Evolutionary conservation across 2,113 vertebrate species (phyloP), one percentile per base, ranked within the genome.

Genomic region (Pedetes capensis): DNA sequence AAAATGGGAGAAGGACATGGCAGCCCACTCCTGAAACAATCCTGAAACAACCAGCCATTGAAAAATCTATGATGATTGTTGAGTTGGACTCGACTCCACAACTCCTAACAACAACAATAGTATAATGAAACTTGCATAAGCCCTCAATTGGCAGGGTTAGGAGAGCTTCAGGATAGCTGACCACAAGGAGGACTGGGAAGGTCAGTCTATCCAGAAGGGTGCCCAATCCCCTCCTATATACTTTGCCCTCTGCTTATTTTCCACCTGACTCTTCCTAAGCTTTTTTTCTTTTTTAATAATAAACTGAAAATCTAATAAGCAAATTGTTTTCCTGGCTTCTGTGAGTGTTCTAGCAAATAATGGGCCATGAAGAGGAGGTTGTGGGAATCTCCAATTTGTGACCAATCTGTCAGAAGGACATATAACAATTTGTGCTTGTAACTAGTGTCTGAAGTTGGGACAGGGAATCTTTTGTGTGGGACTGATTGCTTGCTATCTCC

Each of bases 171-270:
- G 76, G 44, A 7, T 5, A 34, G 49, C 44, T 66, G 87, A 53
- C 20, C 0, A 8, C 4, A 0, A 61, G 32, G 32, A 4, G n/a
- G n/a, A 12, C 27, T 7, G 7, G 47, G 32, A 32, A 49, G 5
- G 1, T n/a, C 17, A 9, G 22, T 81, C 10, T 4, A 12, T 29
- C 20, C 9, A 27, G 92, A 51, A 34, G 71, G n/a, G 39, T 23
- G 37, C 6, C 44, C 34, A 25, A 8, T 29, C 34, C 10, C 12
- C 27, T 47, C 27, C 44, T 18, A 51, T 7, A 17, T 10, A 10
- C 47, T 64, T 63, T n/a, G 5, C 9, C 12, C 25, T 37, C 1
- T 39, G 27, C 20, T 22, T 32, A 2, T 39, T 34, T 51, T 72
- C 66, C n/a, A 39, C 12, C n/a, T 81, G 57, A 4, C 14, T 47